phyloP scores from a whole-genome alignment of 1,140 invertebrate species.

The Anastrepha ludens region DNA sequence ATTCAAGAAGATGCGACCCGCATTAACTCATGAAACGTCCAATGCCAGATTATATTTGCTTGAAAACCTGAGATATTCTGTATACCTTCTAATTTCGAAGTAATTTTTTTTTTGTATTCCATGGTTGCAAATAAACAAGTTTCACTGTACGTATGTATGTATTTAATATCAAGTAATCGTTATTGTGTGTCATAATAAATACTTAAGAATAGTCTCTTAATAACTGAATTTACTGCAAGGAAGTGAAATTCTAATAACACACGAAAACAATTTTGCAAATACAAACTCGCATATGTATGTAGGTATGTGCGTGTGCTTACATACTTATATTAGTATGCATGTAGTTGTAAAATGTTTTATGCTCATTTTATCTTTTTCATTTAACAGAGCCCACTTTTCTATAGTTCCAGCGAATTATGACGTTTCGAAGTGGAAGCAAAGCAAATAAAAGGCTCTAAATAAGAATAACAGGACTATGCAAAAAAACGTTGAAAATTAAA shows the following conservation, averaged over 20 bases:
- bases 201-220: not conserved
- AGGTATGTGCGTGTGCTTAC: not conserved
- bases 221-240: not conserved
- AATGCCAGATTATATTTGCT: too few relatives aligned
- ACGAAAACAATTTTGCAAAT: not conserved
- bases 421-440: not conserved
- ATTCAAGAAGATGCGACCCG: too few relatives aligned
- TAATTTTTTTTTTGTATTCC: not conserved
- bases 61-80: too few relatives aligned
- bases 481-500: too few relatives aligned
- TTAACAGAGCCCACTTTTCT: not conserved
- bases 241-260: not conserved
- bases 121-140: not conserved
- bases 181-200: conserved; percentile 17
- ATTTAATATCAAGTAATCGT: not conserved
- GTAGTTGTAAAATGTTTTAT: not conserved
- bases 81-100: not conserved
- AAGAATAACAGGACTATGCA: not conserved
- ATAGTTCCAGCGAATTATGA: not conserved
- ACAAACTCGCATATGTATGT: not conserved
- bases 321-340: not conserved
- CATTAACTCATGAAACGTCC: too few relatives aligned
- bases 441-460: not conserved
- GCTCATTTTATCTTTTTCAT: not conserved
- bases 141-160: not conserved